Evolutionary conservation across 1,140 invertebrate species (phyloP), one percentile per base, ranked within the genome.

Genomic region (Papilio helenus): DNA sequence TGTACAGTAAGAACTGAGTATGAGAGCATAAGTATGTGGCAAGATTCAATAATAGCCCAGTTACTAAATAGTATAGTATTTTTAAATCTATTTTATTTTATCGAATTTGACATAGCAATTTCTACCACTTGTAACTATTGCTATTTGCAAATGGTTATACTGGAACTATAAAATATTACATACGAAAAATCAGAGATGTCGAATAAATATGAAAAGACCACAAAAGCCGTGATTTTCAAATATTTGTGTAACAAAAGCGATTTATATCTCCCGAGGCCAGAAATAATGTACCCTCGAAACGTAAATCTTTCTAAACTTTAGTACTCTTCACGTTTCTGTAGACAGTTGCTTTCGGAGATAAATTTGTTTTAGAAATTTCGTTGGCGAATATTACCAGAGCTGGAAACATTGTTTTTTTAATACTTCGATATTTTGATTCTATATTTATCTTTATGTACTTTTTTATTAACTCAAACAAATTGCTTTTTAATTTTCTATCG

Each of bases 311-410:
- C 61, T 34, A 29, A 68, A 68, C 61, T 68, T 68, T 68, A 68
- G 61, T 68, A 68, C 61, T 29, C 61, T 68, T 68, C 61, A 68
- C 23, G 61, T 23, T 29, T 68, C 61, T 68, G 61, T 68, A 68
- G 61, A 68, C 61, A 68, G 61, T 68, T 68, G 61, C 61, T 68
- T 68, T 26, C 61, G 61, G 61, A 68, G 61, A 68, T 68, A 68
- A 68, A 68, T 68, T 68, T 68, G 61, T 68, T 68, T 68, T 68
- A 68, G 61, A 68, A 68, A 68, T 68, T 68, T 68, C 29, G 61
- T 68, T 68, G 3, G 26, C 61, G 61, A 68, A 68, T 68, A 68
- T 68, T 12, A 26, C 58, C 23, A 18, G 16, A 68, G 14, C 61
- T 12, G 23, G 61, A 18, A 68, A 68, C 14, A 16, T 29, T 68